Conservation (phyloP, 2,797 vertebrate genomes). For the Malurus leucopterus region DNA sequence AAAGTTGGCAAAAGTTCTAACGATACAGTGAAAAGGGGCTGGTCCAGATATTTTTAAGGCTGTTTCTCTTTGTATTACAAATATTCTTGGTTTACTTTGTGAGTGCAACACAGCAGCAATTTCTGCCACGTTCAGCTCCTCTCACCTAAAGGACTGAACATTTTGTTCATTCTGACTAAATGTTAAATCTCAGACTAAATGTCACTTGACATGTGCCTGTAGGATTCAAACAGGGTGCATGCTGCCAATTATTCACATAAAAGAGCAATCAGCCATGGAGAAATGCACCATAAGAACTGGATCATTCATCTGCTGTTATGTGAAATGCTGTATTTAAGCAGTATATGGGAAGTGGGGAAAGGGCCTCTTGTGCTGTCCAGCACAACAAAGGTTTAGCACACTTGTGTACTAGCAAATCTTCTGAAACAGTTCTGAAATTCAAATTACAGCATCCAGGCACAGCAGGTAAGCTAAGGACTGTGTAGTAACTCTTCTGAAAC, state of each 20-base stretch:
- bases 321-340: not conserved
- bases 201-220: constrained; percentile 18
- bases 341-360: not conserved
- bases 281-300: not conserved
- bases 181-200: constrained; percentile 1
- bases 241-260: constrained; percentile 28
- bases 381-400: not conserved
- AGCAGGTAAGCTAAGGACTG: not conserved
- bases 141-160: not conserved
- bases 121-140: not conserved
- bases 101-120: not conserved
- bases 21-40: not conserved
- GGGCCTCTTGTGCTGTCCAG: not conserved
- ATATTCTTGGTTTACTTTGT: not conserved
- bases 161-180: constrained; percentile 23
- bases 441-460: not conserved
- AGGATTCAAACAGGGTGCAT: not conserved
- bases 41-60: not conserved
- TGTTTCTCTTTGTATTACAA: not conserved
- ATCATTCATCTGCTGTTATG: not conserved
- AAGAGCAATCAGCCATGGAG: constrained; percentile 24
- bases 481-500: not conserved
- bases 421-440: not conserved
- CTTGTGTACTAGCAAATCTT: not conserved
- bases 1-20: not conserved